Evolutionary conservation across 2,113 vertebrate genomes (phyloP).

Genomic region (Columba livia): DNA sequence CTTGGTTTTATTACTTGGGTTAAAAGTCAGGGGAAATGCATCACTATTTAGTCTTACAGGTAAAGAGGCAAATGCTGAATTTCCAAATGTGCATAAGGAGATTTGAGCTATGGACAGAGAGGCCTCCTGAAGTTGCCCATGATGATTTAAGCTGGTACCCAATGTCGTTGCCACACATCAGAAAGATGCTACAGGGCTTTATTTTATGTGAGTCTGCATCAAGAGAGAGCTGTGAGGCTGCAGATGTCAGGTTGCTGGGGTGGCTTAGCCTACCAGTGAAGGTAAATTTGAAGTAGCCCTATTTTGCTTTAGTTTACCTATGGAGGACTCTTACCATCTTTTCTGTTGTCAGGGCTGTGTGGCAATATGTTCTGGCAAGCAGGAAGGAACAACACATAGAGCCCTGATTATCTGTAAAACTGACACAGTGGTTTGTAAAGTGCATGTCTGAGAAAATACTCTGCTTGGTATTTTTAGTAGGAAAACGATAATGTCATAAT

Average conservation of each 20-base stretch:
- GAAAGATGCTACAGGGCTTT: background rate
- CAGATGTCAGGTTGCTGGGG: background rate
- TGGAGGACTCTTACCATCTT: rapidly evolving
- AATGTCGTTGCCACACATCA: background rate
- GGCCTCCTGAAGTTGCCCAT: background rate
- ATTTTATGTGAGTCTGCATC: background rate
- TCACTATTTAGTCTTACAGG: background rate
- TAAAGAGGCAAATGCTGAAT: background rate
- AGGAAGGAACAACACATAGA: background rate
- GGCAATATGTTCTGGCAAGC: background rate
- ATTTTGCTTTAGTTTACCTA: background rate
- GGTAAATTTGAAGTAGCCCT: background rate
- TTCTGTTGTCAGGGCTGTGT: background rate
- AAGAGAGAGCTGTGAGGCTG: background rate
- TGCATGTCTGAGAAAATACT: background rate
- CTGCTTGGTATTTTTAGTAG: background rate
- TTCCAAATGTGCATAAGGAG: background rate
- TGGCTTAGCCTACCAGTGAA: background rate
- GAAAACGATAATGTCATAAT: background rate
- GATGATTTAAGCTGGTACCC: background rate
- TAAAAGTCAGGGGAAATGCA: background rate
- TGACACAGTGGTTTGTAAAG: background rate
- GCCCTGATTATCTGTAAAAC: background rate
- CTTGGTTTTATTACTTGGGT: background rate
- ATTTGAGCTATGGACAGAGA: background rate